Evolutionary conservation across 2,888 invertebrate species (phyloP), one percentile per base, ranked within the genome.

Genomic region (Sipha maydis): DNA sequence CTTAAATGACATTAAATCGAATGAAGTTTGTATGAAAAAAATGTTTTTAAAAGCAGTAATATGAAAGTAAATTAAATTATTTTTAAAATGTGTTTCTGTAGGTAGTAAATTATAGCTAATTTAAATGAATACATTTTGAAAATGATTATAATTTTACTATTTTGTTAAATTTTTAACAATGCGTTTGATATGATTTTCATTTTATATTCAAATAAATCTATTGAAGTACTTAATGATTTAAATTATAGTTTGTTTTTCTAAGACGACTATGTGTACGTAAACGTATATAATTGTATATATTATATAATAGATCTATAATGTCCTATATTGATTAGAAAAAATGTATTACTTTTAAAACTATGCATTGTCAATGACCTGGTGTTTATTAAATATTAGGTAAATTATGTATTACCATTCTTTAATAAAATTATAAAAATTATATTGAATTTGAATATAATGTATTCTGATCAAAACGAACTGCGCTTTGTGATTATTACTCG

Each of bases 251-350:
- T 82, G 69, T 69, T 82, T 69, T 83, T 79, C 21, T 54, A 48
- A 71, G 25, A 80, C 67, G 28, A 38, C 67, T 80, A 67, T 41
- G 21, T 61, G 25, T 61, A 61, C 25, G 4, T 61, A 61, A 67
- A 67, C 61, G 11, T 67, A 67, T 80, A 80, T 61, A 61, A 14
- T 28, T 31, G 28, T 28, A 69, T 41, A 14, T 83, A 79, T 79
- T 31, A 48, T 83, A 83, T 48, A 4, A 71, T 83, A 83, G 69
- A 69, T 28, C n/a, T 31, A 28, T 61, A 25, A 48, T 48, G 61
- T 19, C 69, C 71, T 83, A 83, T 83, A 83, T 83, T 25, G 83
- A 83, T 83, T 71, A 83, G 83, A 41, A 69, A 82, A 77, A 77
- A 83, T 83, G 83, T 83, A 83, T 83, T 83, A 31, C 48, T 71